These are phyloP conservation scores for Acanthochromis polyacanthus DNA, from an alignment of 2,113 vertebrate species.

Conservation along the genomic window DNA sequence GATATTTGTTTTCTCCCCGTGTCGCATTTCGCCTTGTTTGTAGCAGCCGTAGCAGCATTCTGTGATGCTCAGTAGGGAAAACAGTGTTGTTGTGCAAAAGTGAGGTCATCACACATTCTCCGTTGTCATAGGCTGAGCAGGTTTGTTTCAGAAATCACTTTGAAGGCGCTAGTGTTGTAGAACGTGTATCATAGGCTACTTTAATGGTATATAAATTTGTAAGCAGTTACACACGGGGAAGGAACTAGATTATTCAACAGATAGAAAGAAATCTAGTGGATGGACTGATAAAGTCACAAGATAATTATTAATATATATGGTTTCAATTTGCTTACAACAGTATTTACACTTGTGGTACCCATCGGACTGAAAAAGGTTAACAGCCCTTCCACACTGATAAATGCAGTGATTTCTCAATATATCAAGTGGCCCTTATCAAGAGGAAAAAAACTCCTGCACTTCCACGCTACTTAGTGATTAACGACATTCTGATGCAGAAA, in stretches of 20 bases:
- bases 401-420: conserved; percentile 1
- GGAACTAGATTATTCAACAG: neutral
- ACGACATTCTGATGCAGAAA: conserved; percentile 4
- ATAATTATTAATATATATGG: conserved; percentile 2
- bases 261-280: neutral
- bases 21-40: neutral
- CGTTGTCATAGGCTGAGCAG: conserved; percentile 12
- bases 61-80: neutral
- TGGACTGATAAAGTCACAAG: neutral
- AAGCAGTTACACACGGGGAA: neutral
- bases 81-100: neutral
- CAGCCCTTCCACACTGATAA: neutral
- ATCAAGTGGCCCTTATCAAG: neutral
- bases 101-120: neutral
- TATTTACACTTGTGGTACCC: conserved; percentile 8
- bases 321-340: conserved; percentile 16
- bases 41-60: neutral
- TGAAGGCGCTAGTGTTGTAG: neutral
- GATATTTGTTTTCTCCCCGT: neutral
- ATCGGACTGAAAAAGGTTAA: conserved; percentile 28
- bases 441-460: neutral
- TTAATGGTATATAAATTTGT: neutral
- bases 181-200: neutral
- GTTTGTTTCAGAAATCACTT: neutral
- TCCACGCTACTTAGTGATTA: conserved; percentile 5